These are phyloP conservation scores for Phylloscopus collybita DNA, from an alignment of 2,797 vertebrate genomes.

Conservation along the genomic window DNA sequence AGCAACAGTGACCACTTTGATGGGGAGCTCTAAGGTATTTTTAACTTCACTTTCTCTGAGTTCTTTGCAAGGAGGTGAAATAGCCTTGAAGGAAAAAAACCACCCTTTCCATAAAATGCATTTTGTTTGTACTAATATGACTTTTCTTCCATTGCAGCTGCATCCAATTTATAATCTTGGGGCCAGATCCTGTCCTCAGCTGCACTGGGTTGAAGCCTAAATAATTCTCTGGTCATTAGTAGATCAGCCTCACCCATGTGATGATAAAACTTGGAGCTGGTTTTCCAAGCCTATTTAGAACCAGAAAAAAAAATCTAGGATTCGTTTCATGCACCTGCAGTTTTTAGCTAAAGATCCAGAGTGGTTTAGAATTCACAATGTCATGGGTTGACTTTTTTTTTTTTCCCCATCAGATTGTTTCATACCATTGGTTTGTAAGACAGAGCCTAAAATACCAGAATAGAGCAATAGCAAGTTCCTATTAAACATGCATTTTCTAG, in stretches of 20 bases:
- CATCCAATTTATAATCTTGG: neutral
- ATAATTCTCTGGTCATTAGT: neutral
- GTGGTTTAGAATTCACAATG: neutral
- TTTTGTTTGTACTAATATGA: neutral
- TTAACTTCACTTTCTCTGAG: neutral
- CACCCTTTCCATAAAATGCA: neutral
- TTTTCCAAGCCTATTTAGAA: neutral
- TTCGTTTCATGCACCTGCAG: neutral
- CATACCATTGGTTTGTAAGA: neutral
- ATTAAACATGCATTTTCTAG: constrained; percentile 52
- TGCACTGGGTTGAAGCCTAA: neutral
- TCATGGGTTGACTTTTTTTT: neutral
- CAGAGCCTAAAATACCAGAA: constrained; percentile 3
- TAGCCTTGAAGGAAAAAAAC: neutral
- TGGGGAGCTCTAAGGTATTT: constrained; percentile 21
- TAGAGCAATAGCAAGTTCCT: neutral
- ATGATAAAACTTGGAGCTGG: neutral
- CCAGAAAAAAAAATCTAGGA: neutral
- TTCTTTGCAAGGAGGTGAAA: neutral
- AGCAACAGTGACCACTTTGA: constrained; percentile 57
- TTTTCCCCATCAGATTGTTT: neutral
- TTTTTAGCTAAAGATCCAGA: neutral
- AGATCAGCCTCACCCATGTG: neutral
- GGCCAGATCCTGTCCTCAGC: neutral
- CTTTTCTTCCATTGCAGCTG: neutral